phyloP scores from a whole-genome alignment of 2,888 invertebrate genomes.

The Lamellibrachia satsuma region DNA sequence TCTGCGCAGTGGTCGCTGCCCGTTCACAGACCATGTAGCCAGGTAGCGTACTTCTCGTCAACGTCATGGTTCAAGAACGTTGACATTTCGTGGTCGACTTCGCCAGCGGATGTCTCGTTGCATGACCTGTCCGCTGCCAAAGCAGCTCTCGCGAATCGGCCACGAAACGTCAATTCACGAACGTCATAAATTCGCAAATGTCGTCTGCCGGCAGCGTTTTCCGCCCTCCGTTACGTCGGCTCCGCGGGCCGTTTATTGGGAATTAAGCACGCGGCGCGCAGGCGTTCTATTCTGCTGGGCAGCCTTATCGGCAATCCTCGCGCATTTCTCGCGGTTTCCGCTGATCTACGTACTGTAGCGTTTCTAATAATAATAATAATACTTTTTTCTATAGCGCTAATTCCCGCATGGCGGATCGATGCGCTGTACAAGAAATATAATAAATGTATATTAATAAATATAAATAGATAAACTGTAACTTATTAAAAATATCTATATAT shows the following conservation, averaged over 20 bases:
- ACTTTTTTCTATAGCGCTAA: no score
- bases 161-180: not conserved
- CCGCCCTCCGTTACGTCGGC: not conserved
- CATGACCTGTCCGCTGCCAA: not conserved
- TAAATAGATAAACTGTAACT: no score
- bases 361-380: no score
- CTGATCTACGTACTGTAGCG: no score
- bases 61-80: not conserved
- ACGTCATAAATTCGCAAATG: not conserved
- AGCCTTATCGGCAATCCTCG: no score
- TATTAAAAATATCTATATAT: no score
- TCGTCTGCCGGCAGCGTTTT: not conserved
- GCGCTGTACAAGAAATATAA: no score
- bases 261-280: not conserved
- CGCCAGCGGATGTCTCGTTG: not conserved
- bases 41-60: not conserved
- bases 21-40: not conserved
- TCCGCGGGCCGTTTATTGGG: not conserved
- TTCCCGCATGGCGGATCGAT: no score
- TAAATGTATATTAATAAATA: no score
- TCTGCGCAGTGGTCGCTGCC: not conserved
- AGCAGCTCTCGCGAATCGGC: not conserved
- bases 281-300: not conserved
- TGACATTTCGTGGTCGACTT: not conserved
- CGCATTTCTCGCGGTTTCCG: no score